These are phyloP conservation scores for Protosalanx chinensis DNA, from an alignment of 2,797 vertebrate species.

Conservation along the genomic window DNA sequence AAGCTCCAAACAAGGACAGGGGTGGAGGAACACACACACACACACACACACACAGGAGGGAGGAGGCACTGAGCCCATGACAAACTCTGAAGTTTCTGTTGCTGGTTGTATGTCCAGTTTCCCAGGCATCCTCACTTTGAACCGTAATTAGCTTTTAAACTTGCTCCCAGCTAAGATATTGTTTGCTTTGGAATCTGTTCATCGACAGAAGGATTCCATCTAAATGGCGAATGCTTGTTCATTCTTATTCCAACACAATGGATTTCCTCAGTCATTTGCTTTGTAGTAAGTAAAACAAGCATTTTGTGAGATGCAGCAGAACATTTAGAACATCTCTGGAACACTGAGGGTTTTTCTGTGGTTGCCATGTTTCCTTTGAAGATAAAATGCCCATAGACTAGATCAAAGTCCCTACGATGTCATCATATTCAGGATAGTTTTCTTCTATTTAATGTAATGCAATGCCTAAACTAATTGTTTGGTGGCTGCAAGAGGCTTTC, in stretches of 20 bases:
- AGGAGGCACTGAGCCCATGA: no score
- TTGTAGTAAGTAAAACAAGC: no score
- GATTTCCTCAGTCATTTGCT: not conserved
- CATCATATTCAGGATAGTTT: no score
- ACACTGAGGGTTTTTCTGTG: conserved; percentile 14
- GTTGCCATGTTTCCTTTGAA: conserved; percentile 3
- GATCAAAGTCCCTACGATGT: not conserved
- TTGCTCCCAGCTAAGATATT: conserved; percentile 27
- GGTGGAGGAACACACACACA: no score
- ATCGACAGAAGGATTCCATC: conserved; percentile 50
- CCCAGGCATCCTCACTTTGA: conserved; percentile 23
- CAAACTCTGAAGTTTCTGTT: conserved; percentile 40
- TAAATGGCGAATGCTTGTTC: conserved; percentile 38
- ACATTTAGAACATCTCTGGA: conserved; percentile 18
- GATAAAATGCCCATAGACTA: not conserved
- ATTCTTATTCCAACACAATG: conserved; percentile 33
- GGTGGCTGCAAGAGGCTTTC: no score
- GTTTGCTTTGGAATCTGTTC: conserved; percentile 47
- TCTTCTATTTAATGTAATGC: no score
- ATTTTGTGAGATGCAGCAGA: not conserved
- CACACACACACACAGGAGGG: no score
- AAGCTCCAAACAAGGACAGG: no score
- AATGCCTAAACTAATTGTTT: no score
- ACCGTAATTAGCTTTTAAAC: conserved; percentile 38
- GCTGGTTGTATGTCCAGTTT: conserved; percentile 29